Evolutionary conservation across 2,113 vertebrate species (phyloP), one percentile per base, ranked within the genome.

Genomic region (Lagopus muta): DNA sequence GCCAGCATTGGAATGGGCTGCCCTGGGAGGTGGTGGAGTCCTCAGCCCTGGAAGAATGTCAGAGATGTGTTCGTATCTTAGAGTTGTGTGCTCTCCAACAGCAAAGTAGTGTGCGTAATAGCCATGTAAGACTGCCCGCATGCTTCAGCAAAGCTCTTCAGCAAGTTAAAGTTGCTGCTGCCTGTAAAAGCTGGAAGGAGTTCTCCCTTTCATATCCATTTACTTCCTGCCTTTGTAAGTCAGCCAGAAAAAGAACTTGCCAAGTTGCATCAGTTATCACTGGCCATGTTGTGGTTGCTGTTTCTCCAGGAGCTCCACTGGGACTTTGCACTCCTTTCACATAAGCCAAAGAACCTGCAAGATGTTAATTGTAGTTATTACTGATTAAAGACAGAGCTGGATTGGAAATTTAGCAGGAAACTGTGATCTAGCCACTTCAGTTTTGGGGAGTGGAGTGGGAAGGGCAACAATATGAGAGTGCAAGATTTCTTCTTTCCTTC

Each of bases 11-110:
- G 38, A 40, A 28, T 28, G 27, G 38, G 38, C 61, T 64, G 61
- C 38, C 61, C 25, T 19, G 38, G 25, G 38, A 64, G 11, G 38
- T 62, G 60, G 60, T 64, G 38, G 38, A 64, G 38, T 64, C 38
- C 38, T 38, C 38, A 18, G 38, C 25, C 11, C 25, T 28, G 27
- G 16, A 40, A 36, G 61, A 40, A 28, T 36, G 38, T 40, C 25
- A 64, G 38, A 40, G 16, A 18, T 6, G 10, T 19, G 38, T 55
- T 18, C 40, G 38, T 74, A 3, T 54, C 64, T 67, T 28, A 43
- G 69, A 65, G 27, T 1, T 34, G 13, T 4, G 2, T 1, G 5
- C 57, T 87, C 45, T 45, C 28, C 0, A 1, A 1, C 8, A 43
- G 43, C 38, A 57, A 45, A 75, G 32, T 14, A 54, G 28, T 82